Base-by-base conservation (phyloP, 2,888 invertebrate genomes). In the Gerris lacustris region DNA sequence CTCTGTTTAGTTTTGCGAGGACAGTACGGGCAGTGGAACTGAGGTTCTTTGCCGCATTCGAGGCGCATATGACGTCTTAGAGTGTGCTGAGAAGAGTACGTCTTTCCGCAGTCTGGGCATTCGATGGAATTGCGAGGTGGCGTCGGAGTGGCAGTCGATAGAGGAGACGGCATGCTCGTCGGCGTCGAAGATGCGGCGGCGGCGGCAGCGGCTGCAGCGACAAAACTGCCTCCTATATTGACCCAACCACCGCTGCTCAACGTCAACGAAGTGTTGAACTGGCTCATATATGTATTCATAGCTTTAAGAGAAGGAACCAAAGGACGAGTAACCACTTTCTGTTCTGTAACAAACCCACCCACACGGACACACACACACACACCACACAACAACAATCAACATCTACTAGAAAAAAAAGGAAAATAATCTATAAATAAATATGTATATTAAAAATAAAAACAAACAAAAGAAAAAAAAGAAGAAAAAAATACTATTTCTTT, bases 51-150 rank as follows among this genome's bases (percentile, higher is more conserved):
- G 63, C 76, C 74, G 72, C 79, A 79, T 70, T 79, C 78, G 73
- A 82, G 82, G 67, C 82, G 82, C 76, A 83, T 80, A 75, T 86
- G 86, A 7, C 86, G 82, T 74, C 85, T 84, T 72, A 87, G 78
- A 72, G 86, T 86, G 66, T 86, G 84, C 77, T 86, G 86, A 66
- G 86, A 82, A 77, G 83, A 81, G 78, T 87, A 87, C 72, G 82
- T 84, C 79, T 85, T 84, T 75, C 82, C 82, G 75, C 86, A 87
- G 67, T 82, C 82, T 69, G 79, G 78, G 77, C 86, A 86, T 45
- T 63, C 69, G 15, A 70, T 69, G 62, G 63, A 44, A 5, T 64
- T 62, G 44, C 66, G n/a, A 44, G 67, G 31, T 9, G 67, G 66
- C 17, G n/a, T 45, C 11, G 66, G 62, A 45, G 71, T 44, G 44